Percentiles rank a stretch among this genome's conserved stretches.
Evolutionary conservation across 2,113 vertebrate genomes (phyloP).

Genomic region (Microcebus ravelobensis): DNA sequence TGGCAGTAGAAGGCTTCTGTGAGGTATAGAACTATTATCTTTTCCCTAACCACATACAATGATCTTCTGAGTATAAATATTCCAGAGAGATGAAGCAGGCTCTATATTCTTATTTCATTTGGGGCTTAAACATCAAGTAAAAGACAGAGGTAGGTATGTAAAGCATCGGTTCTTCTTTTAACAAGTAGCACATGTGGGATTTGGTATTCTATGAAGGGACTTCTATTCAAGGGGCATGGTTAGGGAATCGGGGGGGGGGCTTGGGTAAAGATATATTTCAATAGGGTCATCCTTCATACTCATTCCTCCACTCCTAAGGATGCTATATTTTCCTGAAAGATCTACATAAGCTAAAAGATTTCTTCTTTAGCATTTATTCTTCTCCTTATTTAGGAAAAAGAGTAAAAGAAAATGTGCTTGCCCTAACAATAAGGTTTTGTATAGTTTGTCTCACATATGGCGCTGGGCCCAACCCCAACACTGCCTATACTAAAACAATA

Average conservation of each 20-base stretch:
- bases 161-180: slow-evolving; percentile 1
- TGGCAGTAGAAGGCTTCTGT: not conserved
- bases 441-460: not conserved
- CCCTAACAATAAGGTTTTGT: not conserved
- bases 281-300: not conserved
- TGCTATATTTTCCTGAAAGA: not conserved
- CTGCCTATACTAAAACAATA: not conserved
- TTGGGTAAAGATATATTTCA: not conserved
- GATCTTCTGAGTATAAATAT: not conserved
- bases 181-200: not conserved
- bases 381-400: not conserved
- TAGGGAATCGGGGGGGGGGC: not conserved
- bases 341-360: not conserved
- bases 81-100: not conserved
- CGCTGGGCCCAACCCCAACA: not conserved
- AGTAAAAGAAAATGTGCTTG: not conserved
- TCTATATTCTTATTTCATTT: not conserved
- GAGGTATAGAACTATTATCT: not conserved
- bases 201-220: not conserved
- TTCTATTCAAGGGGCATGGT: not conserved
- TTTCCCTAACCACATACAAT: not conserved
- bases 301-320: not conserved
- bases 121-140: not conserved
- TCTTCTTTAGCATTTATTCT: not conserved
- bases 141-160: not conserved